Evolutionary conservation across 1,140 invertebrate genomes (phyloP), one percentile per base, ranked within the genome.

Genomic region (Nixonia krombeini): DNA sequence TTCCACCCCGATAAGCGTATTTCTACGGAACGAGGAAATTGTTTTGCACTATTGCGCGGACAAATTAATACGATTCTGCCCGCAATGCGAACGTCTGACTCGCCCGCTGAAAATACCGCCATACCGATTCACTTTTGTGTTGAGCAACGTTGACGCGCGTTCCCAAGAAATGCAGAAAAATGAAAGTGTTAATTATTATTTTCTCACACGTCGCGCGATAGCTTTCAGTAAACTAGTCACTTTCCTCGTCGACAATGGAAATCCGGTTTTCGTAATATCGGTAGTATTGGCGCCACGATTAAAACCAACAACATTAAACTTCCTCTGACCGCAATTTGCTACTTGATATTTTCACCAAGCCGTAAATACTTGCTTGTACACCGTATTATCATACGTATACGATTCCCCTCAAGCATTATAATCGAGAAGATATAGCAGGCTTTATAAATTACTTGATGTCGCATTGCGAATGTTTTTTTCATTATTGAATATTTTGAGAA

Each of bases 281-380:
- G 46, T 25, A 25, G 31, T 61, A 61, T 68, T 47, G 13, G 21
- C 40, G 10, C 16, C 29, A 47, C 52, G 57, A 68, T 68, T n/a
- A 62, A 68, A 62, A 62, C 47, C 17, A 53, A 68, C 64, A 62
- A 62, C 57, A 42, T 68, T 62, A 52, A 49, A 68, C 65, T 68
- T 68, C 65, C 57, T 68, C 5, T 58, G 65, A 68, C 65, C 65
- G 58, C 57, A 62, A 68, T 68, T 68, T 62, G 65, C 65, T 68
- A 68, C 65, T 16, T 68, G 65, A 68, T 68, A 68, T 68, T 68
- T 68, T 68, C 64, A 35, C 52, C 51, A 57, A 44, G 58, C 44
- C 35, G 53, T 53, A 68, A 62, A 57, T 18, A 41, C 26, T 12
- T 26, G 57, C 28, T 53, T 37, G 31, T 23, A 33, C 44, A 46